Percentiles rank a stretch among this genome's conserved stretches.
phyloP scores from a whole-genome alignment of 1,140 invertebrate species.

The Pemphigus obesinymphae region DNA sequence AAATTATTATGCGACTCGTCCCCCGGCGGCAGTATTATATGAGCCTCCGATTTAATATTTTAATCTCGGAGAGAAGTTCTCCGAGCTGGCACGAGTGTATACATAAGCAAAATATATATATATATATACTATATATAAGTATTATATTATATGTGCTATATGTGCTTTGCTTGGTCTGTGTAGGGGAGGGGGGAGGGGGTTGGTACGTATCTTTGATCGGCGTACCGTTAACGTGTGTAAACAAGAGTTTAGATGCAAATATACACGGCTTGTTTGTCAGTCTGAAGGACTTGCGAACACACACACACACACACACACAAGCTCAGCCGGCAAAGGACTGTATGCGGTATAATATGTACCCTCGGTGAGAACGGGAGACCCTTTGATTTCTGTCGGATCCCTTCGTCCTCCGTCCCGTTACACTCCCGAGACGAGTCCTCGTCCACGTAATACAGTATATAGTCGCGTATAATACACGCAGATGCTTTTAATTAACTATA shows the following conservation, averaged over 20 bases:
- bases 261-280: conserved; percentile 38
- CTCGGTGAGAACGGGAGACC: not conserved
- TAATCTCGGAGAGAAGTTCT: conserved; percentile 14
- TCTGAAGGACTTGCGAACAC: conserved; percentile 26
- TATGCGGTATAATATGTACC: not conserved
- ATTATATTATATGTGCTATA: not conserved
- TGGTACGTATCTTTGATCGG: conserved; percentile 17
- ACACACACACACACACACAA: not conserved
- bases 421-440: not conserved
- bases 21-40: not conserved
- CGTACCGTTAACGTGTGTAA: conserved; percentile 41
- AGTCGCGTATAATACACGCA: not conserved
- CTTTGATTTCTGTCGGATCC: not conserved
- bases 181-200: not conserved
- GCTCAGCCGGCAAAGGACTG: not conserved
- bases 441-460: not conserved
- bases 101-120: not conserved
- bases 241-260: conserved; percentile 41
- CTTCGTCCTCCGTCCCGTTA: not conserved
- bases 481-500: conserved; percentile 36
- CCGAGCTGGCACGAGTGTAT: not conserved
- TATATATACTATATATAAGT: not conserved
- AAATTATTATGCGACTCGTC: not conserved
- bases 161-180: not conserved
- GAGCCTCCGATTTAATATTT: not conserved